Base-by-base conservation (phyloP, 2,888 invertebrate genomes). In the Blomia tropicalis region DNA sequence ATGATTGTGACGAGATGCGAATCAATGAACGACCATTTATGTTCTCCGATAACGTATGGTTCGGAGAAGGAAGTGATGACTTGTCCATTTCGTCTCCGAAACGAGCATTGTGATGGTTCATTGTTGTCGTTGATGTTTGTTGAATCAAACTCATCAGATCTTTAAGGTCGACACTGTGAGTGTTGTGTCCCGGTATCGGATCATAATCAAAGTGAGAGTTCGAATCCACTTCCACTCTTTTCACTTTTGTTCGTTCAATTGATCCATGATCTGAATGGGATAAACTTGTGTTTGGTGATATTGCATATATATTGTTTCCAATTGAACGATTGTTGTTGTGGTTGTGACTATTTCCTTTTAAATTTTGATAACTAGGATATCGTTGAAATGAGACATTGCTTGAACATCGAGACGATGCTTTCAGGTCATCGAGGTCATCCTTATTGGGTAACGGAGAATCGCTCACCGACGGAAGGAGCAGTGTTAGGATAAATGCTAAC, bases 361-460 rank as follows among this genome's bases (percentile, higher is more conserved):
- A 27, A 32, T 64, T 61, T 23, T 44, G 54, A 51, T 30, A 64
- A 64, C 64, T 64, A 2, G 64, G 64, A 62, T 64, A 64, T 22
- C 64, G 58, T 54, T 61, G 53, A 1, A 43, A 17, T 31, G 61
- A 22, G 3, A 23, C 27, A n/a, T 22, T 27, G 14, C 14, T 27
- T 3, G 11, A 3, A 11, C 4, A 19, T 31, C 31, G 25, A 19
- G 54, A 54, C 63, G 54, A 7, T 19, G 51, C 7, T 36, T 56
- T 11, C 14, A 56, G 23, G 23, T 68, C 68, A 1, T 64, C 41
- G 2, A 66, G 44, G n/a, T n/a, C n/a, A n/a, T n/a, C n/a, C 4
- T 66, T 65, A 29, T 67, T 67, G 1, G 68, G 68, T 7, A 68
- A 63, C 4, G 68, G 66, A n/a, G 65, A 62, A 14, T 65, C 63